Percentiles rank a stretch among this genome's conserved stretches.
phyloP scores from a whole-genome alignment of 2,797 vertebrate genomes.

The Bovichtus variegatus region DNA sequence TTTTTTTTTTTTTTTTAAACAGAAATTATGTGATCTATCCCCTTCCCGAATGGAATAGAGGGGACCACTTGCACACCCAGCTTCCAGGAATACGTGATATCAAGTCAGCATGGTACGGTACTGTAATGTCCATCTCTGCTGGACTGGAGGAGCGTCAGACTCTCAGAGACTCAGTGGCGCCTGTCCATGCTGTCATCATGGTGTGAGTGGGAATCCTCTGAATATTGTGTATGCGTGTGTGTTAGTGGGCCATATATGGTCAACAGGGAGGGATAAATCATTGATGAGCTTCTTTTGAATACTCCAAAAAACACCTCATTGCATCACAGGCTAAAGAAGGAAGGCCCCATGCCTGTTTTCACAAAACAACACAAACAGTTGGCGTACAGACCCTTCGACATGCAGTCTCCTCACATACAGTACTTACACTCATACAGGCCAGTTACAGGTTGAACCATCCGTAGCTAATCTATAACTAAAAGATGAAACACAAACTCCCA shows the following conservation, averaged over 20 bases:
- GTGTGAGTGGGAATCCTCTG: conserved; percentile 77
- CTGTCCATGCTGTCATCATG: conserved; percentile 75
- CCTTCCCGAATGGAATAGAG: conserved; percentile 5
- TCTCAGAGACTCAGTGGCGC: conserved; percentile 75
- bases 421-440: not conserved
- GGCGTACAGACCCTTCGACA: not conserved
- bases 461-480: conserved; percentile 2
- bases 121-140: conserved; percentile 69
- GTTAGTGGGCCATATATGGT: conserved; percentile 20
- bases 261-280: conserved; percentile 54
- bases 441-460: not conserved
- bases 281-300: conserved; percentile 51
- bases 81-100: conserved; percentile 77
- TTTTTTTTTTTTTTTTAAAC: too few relatives aligned
- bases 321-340: conserved; percentile 33
- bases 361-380: conserved; percentile 3
- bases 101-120: conserved; percentile 45
- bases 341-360: conserved; percentile 3
- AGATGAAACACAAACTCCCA: not conserved
- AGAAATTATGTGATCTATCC: conserved; percentile 59
- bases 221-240: conserved; percentile 44
- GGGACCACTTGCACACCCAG: conserved; percentile 48
- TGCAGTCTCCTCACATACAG: not conserved
- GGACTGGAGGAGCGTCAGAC: conserved; percentile 62
- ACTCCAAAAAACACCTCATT: conserved; percentile 25